Percentiles rank a stretch among this genome's conserved stretches.
These are phyloP conservation scores for Pseudoatta argentina DNA, from an alignment of 1,140 invertebrate genomes.

Conservation along the genomic window DNA sequence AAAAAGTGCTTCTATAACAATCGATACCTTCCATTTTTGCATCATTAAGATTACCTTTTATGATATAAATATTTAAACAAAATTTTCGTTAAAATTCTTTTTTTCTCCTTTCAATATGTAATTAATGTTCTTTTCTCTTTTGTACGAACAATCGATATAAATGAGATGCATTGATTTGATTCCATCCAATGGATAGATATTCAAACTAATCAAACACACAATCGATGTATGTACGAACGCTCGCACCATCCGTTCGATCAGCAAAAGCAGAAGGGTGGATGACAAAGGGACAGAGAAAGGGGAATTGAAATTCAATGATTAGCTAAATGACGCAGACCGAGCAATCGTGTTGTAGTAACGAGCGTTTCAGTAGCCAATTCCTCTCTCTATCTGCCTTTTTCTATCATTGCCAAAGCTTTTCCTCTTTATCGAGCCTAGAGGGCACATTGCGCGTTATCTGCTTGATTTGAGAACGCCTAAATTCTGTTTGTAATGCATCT, in stretches of 20 bases:
- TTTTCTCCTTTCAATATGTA: background rate
- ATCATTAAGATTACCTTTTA: background rate
- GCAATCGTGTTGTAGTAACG: slow-evolving; percentile 64
- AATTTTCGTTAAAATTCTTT: background rate
- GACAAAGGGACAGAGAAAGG: slow-evolving; percentile 46
- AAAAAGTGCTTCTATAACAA: background rate
- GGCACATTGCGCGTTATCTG: slow-evolving; percentile 42
- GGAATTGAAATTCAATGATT: slow-evolving; percentile 68
- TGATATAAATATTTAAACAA: background rate
- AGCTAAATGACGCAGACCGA: slow-evolving; percentile 63
- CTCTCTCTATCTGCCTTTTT: slow-evolving; percentile 31
- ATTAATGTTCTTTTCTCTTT: background rate
- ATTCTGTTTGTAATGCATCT: slow-evolving; percentile 68
- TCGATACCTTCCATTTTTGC: background rate
- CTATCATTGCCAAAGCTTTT: slow-evolving; percentile 36
- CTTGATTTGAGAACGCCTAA: slow-evolving; percentile 68
- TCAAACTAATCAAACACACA: slow-evolving; percentile 26
- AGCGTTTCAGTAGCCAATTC: slow-evolving; percentile 49
- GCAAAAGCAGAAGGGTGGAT: slow-evolving; percentile 23
- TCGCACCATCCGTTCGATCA: slow-evolving; percentile 31
- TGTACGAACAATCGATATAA: background rate
- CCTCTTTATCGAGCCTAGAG: slow-evolving; percentile 46
- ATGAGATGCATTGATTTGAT: background rate
- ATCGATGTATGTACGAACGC: slow-evolving; percentile 42
- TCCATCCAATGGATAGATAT: slow-evolving; percentile 4